phyloP scores from a whole-genome alignment of 2,113 vertebrate species.

The Gnathonemus longibarbis region DNA sequence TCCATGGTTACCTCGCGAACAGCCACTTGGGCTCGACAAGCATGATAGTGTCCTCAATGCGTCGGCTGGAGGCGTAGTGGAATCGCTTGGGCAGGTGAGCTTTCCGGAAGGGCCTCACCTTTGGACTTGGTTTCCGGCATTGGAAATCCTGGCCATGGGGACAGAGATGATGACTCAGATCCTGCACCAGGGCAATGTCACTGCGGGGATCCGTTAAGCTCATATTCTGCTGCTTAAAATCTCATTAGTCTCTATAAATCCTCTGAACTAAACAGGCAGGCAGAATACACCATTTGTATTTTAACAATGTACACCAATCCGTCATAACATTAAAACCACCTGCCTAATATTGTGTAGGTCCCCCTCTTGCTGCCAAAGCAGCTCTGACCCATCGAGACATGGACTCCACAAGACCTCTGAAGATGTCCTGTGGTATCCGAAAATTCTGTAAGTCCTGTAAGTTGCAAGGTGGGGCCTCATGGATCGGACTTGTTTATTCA shows the following conservation, averaged over 20 bases:
- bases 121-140: conserved; percentile 55
- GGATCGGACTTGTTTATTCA: background rate
- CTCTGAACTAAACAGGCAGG: background rate
- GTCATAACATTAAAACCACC: background rate
- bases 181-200: background rate
- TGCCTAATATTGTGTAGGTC: background rate
- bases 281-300: background rate
- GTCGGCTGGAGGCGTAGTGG: conserved; percentile 61
- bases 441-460: background rate
- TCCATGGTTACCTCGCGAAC: conserved; percentile 53
- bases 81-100: conserved; percentile 61
- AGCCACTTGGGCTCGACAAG: conserved; percentile 59
- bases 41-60: conserved; percentile 61
- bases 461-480: background rate
- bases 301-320: background rate
- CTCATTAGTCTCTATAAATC: background rate
- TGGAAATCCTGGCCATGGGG: conserved; percentile 27
- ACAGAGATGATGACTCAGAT: background rate
- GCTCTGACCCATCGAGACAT: background rate
- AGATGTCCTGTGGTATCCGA: background rate
- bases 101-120: conserved; percentile 61
- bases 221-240: background rate
- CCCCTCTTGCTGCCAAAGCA: background rate
- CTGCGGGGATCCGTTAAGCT: background rate
- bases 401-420: background rate